A percentile compares a stretch with the other conserved stretches of the same genome.
These are phyloP conservation scores for Strix aluco DNA, from an alignment of 2,113 vertebrate genomes.

Conservation along the genomic window DNA sequence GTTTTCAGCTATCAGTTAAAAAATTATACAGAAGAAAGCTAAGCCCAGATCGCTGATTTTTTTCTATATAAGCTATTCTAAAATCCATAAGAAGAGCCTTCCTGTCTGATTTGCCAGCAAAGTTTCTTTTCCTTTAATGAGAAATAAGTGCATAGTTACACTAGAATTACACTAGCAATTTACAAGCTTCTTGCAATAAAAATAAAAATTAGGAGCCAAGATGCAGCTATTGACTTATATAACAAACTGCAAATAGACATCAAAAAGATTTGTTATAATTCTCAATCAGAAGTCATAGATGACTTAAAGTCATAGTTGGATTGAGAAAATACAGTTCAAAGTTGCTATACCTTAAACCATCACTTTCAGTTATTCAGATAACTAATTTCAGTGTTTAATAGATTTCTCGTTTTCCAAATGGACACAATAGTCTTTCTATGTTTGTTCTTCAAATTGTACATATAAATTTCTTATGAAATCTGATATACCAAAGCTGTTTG, in stretches of 20 bases:
- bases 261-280: neutral
- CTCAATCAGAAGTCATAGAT: neutral
- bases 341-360: neutral
- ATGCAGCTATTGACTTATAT: neutral
- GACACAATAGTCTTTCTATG: fast-evolving
- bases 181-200: neutral
- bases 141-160: neutral
- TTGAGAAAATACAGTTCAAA: neutral
- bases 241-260: neutral
- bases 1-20: neutral
- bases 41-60: neutral
- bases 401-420: neutral
- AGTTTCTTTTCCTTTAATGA: neutral
- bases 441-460: neutral
- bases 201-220: neutral
- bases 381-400: neutral
- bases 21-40: neutral
- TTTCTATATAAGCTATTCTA: neutral
- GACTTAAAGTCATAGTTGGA: neutral
- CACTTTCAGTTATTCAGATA: neutral
- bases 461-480: neutral
- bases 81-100: neutral
- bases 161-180: neutral
- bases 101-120: neutral
- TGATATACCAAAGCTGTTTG: neutral